These are phyloP conservation scores for Lycocerus yunnanus DNA, from an alignment of 2,888 invertebrate species.

Conservation along the genomic window DNA sequence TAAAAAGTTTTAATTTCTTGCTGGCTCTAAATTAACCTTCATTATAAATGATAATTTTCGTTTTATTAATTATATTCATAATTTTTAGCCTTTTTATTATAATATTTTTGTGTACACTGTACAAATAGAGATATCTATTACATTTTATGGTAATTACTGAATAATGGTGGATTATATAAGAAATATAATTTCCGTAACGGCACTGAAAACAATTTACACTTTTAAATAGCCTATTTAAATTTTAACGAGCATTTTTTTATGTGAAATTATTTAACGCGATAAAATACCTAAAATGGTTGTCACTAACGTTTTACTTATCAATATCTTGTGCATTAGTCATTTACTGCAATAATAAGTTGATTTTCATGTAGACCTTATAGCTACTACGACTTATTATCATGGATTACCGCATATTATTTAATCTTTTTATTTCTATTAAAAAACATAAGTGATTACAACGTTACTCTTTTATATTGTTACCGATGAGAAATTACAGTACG, in stretches of 20 bases:
- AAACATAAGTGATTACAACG: too few relatives aligned
- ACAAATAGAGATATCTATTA: neutral
- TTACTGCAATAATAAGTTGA: too few relatives aligned
- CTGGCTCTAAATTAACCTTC: neutral
- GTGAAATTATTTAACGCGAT: neutral
- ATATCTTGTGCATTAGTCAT: neutral
- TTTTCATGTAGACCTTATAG: too few relatives aligned
- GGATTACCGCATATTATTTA: too few relatives aligned
- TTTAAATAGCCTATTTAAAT: neutral
- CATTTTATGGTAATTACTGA: neutral
- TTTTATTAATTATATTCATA: neutral
- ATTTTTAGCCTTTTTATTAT: neutral
- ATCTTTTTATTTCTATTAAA: too few relatives aligned
- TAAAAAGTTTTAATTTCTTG: neutral
- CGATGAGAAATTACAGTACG: neutral
- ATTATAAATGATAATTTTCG: neutral
- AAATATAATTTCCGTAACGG: neutral
- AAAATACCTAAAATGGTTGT: neutral
- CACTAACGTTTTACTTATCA: neutral
- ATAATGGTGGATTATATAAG: neutral
- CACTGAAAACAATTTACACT: constrained; percentile 2
- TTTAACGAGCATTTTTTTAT: neutral
- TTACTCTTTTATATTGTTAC: too few relatives aligned
- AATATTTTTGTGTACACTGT: neutral
- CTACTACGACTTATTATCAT: too few relatives aligned